Base-by-base conservation (phyloP, 2,113 vertebrate genomes). In the Dipodomys stephensi region DNA sequence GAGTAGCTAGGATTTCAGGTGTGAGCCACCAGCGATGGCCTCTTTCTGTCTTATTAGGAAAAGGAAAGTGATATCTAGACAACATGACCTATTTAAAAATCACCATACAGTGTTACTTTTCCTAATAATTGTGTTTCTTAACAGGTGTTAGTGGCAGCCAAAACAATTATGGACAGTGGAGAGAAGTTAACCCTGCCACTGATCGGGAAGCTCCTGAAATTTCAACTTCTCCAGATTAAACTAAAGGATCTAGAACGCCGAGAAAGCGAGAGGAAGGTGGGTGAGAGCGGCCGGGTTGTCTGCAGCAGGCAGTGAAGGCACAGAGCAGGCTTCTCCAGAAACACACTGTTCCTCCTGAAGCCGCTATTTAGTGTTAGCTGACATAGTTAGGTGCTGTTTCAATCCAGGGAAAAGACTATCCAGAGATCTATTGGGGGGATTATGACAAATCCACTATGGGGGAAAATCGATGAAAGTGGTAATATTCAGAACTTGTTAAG, bases 121-220 rank as follows among this genome's bases (percentile, higher is more conserved):
- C n/a, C 89, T 91, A 62, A 96, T 80, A 28, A 77, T 32, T 71
- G 32, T 74, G 32, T 74, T 35, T 95, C 82, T 96, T 49, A 92
- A 2, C 77, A 99, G 99, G 99, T 99, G 79, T 92, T 98, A 57
- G 97, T 98, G 88, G 84, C 96, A 85, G 99, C 99, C 97, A 99
- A 97, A 96, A 46, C 87, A 19, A 94, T 99, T 95, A 93, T 99
- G 90, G 98, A 99, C 79, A 96, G 81, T 13, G 98, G 98, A 94
- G 97, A 98, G 74, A 97, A 98, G 90, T 97, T 99, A 94, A 97
- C 99, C 77, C 89, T 98, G 88, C 98, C 99, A 7, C 95, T 99
- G 73, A 98, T 98, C 97, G 98, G 98, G 79, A 99, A 99, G 96
- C 97, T 99, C 81, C 74, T 99, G 91, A 99, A 99, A 97, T 99